Percentiles rank a stretch among this genome's conserved stretches.
phyloP scores from a whole-genome alignment of 1,140 invertebrate species.

The Drosophila serrata region DNA sequence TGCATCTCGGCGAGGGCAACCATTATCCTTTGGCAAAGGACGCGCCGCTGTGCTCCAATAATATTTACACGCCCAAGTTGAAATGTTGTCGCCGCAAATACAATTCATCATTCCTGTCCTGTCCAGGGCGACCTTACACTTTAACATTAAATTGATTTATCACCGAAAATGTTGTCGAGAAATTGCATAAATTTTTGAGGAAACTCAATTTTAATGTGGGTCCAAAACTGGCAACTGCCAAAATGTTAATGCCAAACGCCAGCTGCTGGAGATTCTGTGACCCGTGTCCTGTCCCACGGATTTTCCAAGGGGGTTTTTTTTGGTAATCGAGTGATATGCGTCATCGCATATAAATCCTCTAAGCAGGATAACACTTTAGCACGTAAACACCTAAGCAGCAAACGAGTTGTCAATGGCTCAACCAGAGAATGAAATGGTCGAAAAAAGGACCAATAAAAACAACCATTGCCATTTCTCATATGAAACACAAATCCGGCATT shows the following conservation, averaged over 20 bases:
- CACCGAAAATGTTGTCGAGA: constrained; percentile 50
- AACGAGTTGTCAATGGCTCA: constrained; percentile 72
- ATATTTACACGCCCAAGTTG: constrained; percentile 71
- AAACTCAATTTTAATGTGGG: constrained; percentile 58
- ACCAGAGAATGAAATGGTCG: constrained; percentile 60
- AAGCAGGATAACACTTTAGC: constrained; percentile 71
- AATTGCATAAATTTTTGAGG: constrained; percentile 69
- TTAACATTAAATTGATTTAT: constrained; percentile 74
- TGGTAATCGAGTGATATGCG: constrained; percentile 46
- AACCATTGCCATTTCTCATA: constrained; percentile 54
- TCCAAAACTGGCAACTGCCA: constrained; percentile 18
- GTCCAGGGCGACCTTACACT: constrained; percentile 21
- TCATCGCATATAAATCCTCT: constrained; percentile 53
- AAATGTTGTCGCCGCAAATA: constrained; percentile 71
- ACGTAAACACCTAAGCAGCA: constrained; percentile 74
- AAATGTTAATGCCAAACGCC: constrained; percentile 14
- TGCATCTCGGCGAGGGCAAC: constrained; percentile 42
- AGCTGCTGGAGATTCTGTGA: constrained; percentile 29
- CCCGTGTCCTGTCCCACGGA: constrained; percentile 15
- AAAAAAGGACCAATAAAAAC: constrained; percentile 74
- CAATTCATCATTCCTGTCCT: constrained; percentile 69
- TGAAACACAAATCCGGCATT: constrained; percentile 1
- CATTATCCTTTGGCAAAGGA: constrained; percentile 56
- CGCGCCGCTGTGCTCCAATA: constrained; percentile 58
- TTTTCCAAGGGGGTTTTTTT: background rate